phyloP scores from a whole-genome alignment of 2,888 invertebrate species.

The Stenolophus ochropezus region DNA sequence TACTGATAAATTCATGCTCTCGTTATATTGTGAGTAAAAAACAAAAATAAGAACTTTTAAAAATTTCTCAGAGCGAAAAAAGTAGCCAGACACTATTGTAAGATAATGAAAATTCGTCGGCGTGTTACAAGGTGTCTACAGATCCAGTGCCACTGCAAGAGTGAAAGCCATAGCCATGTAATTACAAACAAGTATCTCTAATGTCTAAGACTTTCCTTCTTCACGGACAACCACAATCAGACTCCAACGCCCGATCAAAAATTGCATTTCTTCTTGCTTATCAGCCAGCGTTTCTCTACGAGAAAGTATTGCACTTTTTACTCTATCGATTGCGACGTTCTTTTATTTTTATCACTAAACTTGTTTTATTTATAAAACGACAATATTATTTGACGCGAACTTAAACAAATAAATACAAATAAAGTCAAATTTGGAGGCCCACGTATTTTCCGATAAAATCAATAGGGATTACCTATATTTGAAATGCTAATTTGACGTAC shows the following conservation, averaged over 20 bases:
- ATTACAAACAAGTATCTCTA: conserved; percentile 29
- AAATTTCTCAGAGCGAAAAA: neutral
- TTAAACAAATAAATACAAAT: neutral
- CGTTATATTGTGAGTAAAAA: too few relatives aligned
- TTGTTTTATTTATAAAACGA: conserved; percentile 21
- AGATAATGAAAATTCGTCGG: neutral
- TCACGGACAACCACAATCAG: conserved; percentile 29
- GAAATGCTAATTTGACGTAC: conserved; percentile 16
- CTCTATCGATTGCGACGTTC: neutral
- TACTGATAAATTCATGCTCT: too few relatives aligned
- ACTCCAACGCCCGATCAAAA: conserved; percentile 19
- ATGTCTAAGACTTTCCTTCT: conserved; percentile 34
- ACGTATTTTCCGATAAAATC: conserved; percentile 13
- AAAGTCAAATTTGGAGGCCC: neutral
- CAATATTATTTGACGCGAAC: neutral
- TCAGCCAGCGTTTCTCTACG: neutral
- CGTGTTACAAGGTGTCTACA: neutral
- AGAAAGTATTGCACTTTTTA: conserved; percentile 23
- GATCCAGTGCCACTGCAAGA: conserved; percentile 8
- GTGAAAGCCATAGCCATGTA: conserved; percentile 42
- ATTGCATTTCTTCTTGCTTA: neutral
- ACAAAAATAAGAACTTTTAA: too few relatives aligned
- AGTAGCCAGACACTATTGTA: neutral
- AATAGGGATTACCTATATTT: neutral
- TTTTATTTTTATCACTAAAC: neutral